Base-by-base conservation (phyloP, 2,113 vertebrate species). In the Arvicanthis niloticus region DNA sequence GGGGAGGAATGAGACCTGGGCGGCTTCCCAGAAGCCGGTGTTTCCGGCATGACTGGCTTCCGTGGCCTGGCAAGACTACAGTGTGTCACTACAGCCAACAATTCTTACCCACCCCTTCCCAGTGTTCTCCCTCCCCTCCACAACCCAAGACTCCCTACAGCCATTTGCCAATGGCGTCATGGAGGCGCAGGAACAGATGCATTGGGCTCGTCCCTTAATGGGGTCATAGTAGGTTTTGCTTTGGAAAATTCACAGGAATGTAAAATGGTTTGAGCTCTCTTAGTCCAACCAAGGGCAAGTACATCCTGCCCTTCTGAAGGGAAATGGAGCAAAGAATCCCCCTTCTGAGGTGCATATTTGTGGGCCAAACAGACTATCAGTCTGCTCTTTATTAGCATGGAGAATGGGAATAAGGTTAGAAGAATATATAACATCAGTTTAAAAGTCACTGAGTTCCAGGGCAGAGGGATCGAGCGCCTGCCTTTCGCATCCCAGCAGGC, bases 391-490 rank as follows among this genome's bases (percentile, higher is more conserved):
- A 95, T 94, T 97, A 96, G 91, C 93, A 97, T 86, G 93, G 92
- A 96, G 92, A 97, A 96, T 96, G 98, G 93, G 97, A 91, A 95
- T 85, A 94, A 97, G 58, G 93, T 94, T 90, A 97, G 97, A 98
- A 98, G 98, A 98, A 97, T 91, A 96, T 91, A 89, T 89, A 96
- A 97, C 97, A 97, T 75, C 97, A 10, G 0, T 34, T 91, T 96
- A 84, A 88, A 77, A 98, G 98, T 98, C 98, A 97, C 96, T 98
- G 96, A 98, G 93, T 96, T 75, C 98, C 60, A 13, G 48, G 48
- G 95, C 60, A 95, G 84, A 93, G 80, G 96, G 89, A 87, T 86
- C 92, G 91, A 68, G 67, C 67, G 78, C 16, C 70, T 78, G 68
- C 90, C 88, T 22, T 91, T 87, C 92, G 42, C 81, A 96, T 75